phyloP scores from a whole-genome alignment of 1,140 invertebrate species.

The Diploscapter pachys region DNA sequence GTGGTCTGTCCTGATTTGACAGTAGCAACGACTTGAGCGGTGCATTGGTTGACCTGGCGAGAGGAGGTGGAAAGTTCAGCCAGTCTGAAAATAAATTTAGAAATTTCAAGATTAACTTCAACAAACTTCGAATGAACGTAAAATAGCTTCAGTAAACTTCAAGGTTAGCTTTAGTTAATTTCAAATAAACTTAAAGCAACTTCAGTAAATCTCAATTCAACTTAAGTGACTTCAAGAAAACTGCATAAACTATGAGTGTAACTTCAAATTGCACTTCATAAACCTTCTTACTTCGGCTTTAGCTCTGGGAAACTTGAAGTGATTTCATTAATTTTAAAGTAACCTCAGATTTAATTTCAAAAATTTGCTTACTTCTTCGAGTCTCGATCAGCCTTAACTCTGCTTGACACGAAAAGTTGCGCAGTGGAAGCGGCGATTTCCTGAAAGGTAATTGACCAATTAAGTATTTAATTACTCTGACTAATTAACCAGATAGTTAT shows the following conservation, averaged over 20 bases:
- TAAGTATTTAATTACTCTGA: too few relatives aligned
- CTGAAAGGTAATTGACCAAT: too few relatives aligned
- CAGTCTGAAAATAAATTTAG: slow-evolving; percentile 59
- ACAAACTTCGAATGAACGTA: too few relatives aligned
- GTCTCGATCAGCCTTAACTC: slow-evolving; percentile 80
- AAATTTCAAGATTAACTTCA: background rate
- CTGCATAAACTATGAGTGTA: too few relatives aligned
- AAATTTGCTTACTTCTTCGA: slow-evolving; percentile 66
- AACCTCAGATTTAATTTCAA: background rate
- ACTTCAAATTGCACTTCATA: too few relatives aligned
- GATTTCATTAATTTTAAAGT: background rate
- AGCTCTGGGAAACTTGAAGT: slow-evolving; percentile 1
- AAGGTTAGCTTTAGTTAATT: too few relatives aligned
- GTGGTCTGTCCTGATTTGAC: slow-evolving; percentile 81
- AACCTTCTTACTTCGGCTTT: background rate
- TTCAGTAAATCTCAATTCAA: too few relatives aligned
- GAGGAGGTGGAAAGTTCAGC: slow-evolving; percentile 76
- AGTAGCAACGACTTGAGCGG: slow-evolving; percentile 84
- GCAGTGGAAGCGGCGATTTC: slow-evolving; percentile 91
- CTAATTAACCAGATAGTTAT: too few relatives aligned
- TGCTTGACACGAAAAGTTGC: slow-evolving; percentile 89
- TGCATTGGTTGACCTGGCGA: slow-evolving; percentile 79
- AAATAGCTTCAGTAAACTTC: too few relatives aligned
- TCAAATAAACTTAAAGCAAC: too few relatives aligned
- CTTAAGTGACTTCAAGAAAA: too few relatives aligned